Conservation (phyloP, 30 jellyfish, hydroid and myxozoan genomes). For the Aurelia sp. region DNA sequence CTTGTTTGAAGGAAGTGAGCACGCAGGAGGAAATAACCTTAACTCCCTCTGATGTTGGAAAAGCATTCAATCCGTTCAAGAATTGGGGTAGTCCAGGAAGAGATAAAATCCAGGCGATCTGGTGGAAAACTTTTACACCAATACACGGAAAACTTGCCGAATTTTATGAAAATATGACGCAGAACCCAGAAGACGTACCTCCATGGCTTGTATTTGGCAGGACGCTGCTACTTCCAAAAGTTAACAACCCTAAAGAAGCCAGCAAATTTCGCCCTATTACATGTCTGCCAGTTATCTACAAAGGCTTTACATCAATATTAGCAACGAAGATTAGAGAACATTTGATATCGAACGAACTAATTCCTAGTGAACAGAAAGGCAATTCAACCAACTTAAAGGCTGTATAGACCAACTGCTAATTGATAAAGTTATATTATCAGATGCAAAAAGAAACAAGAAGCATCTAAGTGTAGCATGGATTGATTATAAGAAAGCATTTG, state of each 20-base stretch:
- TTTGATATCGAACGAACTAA: constrained; percentile 3
- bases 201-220: no score
- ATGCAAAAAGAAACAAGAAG: no score
- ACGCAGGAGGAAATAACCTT: not conserved
- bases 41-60: constrained; percentile 4
- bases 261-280: constrained; percentile 7
- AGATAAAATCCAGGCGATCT: constrained; percentile 20
- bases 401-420: constrained; percentile 12
- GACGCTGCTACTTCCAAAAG: constrained; percentile 11
- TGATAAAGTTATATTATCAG: constrained; percentile 7
- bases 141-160: no score
- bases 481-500: not conserved
- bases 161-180: no score
- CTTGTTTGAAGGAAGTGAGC: not conserved
- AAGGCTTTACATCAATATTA: no score
- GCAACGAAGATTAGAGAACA: no score
- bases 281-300: no score
- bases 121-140: no score
- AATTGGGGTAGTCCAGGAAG: constrained; percentile 5
- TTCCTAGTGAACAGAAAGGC: constrained; percentile 19
- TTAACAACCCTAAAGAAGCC: constrained; percentile 7
- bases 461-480: constrained; percentile 23
- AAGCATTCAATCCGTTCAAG: constrained; percentile 1
- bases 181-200: no score
- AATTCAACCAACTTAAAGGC: constrained; percentile 12